Base-by-base conservation (phyloP, 2,113 vertebrate genomes). In the Scortum barcoo region DNA sequence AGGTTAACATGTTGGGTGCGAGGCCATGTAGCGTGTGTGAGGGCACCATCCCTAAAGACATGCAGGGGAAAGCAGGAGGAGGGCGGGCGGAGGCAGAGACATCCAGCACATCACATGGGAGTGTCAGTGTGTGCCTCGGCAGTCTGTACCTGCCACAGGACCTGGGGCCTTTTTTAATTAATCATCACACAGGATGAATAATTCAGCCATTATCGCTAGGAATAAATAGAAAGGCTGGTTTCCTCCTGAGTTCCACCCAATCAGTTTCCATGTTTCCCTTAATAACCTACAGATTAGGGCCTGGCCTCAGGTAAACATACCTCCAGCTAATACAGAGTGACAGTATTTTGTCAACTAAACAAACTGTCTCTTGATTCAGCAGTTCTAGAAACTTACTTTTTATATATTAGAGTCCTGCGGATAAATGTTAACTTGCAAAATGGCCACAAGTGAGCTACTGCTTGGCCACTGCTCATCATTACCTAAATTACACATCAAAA, bases 111-210 rank as follows among this genome's bases (percentile, higher is more conserved):
- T 93, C 93, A 85, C 93, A 89, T 88, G 94, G 93, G 94, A 94
- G 91, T 85, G 93, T 91, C 92, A 89, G 89, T 26, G 78, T 93
- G 92, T 89, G 87, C 89, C 92, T 90, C 85, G 24, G 93, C 92
- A 94, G 94, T 84, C 91, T 93, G 92, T 94, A 94, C 93, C 93
- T 95, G 93, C 93, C 87, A 94, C 86, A 94, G 89, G 91, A 94
- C 95, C 94, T 7, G 81, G 86, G 92, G 93, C 93, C 92, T 93
- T 92, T 94, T 94, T 95, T 95, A 94, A 96, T 96, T 95, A 96
- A 95, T 95, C 92, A 96, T 95, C 89, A 93, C 90, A 89, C 77
- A 53, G 79, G 90, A 95, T 96, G 93, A 95, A 95, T 95, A 93
- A 96, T 96, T 95, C 90, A 96, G 93, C 90, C 90, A 93, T 95